These are phyloP conservation scores for Hylyphantes graminicola DNA, from an alignment of 1,140 invertebrate genomes.

Conservation along the genomic window DNA sequence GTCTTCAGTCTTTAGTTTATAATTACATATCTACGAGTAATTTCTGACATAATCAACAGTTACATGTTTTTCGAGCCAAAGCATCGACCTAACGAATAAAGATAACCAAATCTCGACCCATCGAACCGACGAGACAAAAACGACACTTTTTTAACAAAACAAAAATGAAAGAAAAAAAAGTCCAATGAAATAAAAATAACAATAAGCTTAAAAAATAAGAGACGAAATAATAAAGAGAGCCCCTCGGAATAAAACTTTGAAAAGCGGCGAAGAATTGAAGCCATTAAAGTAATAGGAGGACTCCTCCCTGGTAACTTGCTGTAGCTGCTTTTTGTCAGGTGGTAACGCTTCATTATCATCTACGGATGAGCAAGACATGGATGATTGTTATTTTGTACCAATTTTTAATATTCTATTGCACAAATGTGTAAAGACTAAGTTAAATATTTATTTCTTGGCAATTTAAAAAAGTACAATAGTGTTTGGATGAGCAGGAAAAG, in stretches of 20 bases:
- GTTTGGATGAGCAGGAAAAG: too few relatives aligned
- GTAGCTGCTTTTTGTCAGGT: constrained; percentile 44
- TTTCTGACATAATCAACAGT: too few relatives aligned
- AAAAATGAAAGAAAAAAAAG: not conserved
- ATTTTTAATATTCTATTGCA: not conserved
- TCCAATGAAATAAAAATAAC: constrained; percentile 17
- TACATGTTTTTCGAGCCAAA: too few relatives aligned
- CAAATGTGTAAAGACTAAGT: too few relatives aligned
- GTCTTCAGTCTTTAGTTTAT: too few relatives aligned
- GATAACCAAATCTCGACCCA: constrained; percentile 30
- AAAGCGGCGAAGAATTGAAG: constrained; percentile 35
- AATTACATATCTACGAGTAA: too few relatives aligned
- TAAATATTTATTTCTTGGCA: too few relatives aligned
- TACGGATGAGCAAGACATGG: not conserved
- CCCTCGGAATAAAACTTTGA: constrained; percentile 1
- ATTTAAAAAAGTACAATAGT: too few relatives aligned
- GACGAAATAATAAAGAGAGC: not conserved
- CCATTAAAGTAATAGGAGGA: constrained; percentile 40
- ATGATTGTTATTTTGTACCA: not conserved
- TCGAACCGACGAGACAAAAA: constrained; percentile 10
- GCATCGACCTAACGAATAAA: not conserved
- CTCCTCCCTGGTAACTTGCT: constrained; percentile 19
- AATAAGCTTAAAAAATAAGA: constrained; percentile 10
- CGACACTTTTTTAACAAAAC: constrained; percentile 29
- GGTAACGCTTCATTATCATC: constrained; percentile 39